phyloP scores from a whole-genome alignment of 2,888 invertebrate genomes.

The Melangyna quadrimaculata region DNA sequence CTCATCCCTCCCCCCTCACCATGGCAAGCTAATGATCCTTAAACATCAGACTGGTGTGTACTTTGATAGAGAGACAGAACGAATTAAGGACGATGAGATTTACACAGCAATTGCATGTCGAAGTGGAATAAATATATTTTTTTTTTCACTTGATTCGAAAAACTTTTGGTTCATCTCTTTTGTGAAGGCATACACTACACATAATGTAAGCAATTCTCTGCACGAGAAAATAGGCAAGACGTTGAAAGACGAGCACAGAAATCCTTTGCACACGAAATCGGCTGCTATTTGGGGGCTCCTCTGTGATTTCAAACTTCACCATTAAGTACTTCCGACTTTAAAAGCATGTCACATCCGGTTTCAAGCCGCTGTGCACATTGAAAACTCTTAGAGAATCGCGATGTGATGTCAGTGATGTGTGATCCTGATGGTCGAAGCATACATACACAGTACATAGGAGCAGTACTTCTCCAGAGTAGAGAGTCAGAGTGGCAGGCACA shows the following conservation, averaged over 20 bases:
- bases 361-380: constrained; percentile 67
- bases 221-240: constrained; percentile 6
- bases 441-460: background rate
- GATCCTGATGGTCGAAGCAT: constrained; percentile 23
- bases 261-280: constrained; percentile 52
- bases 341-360: constrained; percentile 80
- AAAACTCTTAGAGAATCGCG: constrained; percentile 59
- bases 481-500: constrained; percentile 11
- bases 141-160: constrained; percentile 23
- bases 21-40: constrained; percentile 66
- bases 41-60: constrained; percentile 36
- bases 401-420: constrained; percentile 45
- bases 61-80: constrained; percentile 15
- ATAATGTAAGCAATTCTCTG: background rate
- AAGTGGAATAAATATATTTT: constrained; percentile 49
- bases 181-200: no score
- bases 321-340: constrained; percentile 81
- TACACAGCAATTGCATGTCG: constrained; percentile 64
- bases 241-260: constrained; percentile 14
- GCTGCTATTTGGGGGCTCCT: constrained; percentile 32
- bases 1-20: background rate
- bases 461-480: constrained; percentile 10
- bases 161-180: constrained; percentile 39
- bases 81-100: constrained; percentile 56
- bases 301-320: constrained; percentile 78